These are phyloP conservation scores for Drosophila lacteicornis DNA, from an alignment of 1,140 invertebrate species.

Conservation along the genomic window DNA sequence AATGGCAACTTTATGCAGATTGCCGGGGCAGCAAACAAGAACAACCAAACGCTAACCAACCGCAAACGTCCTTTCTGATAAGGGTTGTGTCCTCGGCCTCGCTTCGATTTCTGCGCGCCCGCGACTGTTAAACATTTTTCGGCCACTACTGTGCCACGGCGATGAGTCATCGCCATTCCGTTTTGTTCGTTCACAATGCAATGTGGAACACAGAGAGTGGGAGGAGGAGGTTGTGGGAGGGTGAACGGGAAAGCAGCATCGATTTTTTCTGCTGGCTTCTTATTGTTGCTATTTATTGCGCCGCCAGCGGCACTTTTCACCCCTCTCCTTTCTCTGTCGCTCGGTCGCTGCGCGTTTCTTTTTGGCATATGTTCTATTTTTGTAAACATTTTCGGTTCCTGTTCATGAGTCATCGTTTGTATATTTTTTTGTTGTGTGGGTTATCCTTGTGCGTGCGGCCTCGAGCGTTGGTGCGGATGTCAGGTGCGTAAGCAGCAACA, in stretches of 20 bases:
- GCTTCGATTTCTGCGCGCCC: constrained; percentile 23
- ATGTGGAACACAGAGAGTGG: constrained; percentile 68
- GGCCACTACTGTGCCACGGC: constrained; percentile 61
- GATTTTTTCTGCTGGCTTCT: constrained; percentile 75
- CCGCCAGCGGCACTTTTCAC: constrained; percentile 55
- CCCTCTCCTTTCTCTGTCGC: constrained; percentile 7
- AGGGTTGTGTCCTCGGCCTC: constrained; percentile 53
- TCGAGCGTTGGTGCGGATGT: constrained; percentile 59
- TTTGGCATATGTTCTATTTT: constrained; percentile 81
- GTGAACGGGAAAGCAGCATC: constrained; percentile 64
- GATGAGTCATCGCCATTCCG: constrained; percentile 69
- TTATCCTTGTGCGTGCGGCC: constrained; percentile 76
- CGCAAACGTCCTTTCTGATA: constrained; percentile 80
- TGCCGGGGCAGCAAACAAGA: constrained; percentile 23
- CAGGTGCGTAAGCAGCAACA: constrained; percentile 71
- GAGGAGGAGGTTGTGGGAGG: constrained; percentile 5
- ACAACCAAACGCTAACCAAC: constrained; percentile 40
- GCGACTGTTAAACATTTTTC: constrained; percentile 47
- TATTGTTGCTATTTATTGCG: constrained; percentile 80
- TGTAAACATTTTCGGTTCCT: constrained; percentile 72
- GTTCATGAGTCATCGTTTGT: constrained; percentile 73
- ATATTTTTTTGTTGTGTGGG: constrained; percentile 30
- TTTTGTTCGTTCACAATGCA: constrained; percentile 65
- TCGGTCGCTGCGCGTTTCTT: constrained; percentile 27
- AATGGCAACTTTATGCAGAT: constrained; percentile 72